A percentile compares a stretch with the other conserved stretches of the same genome.
These are phyloP conservation scores for Oreohelix idahoensis DNA, from an alignment of 1,140 invertebrate species.

Conservation along the genomic window DNA sequence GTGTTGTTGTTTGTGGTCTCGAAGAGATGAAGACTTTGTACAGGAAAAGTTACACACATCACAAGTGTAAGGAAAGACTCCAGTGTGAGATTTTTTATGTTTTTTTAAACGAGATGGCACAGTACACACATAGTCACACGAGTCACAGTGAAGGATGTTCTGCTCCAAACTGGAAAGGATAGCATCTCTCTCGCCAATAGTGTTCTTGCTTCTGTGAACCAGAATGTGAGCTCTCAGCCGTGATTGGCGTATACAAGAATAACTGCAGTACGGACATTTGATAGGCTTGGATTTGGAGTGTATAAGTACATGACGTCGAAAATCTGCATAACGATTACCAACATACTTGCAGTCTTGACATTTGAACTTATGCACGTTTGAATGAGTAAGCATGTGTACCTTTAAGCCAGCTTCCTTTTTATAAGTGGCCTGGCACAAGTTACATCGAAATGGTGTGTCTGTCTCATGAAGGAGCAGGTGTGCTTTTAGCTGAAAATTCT, in stretches of 20 bases:
- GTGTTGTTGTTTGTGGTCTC: slow-evolving; percentile 5
- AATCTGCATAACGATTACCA: slow-evolving; percentile 30
- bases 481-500: slow-evolving; percentile 30
- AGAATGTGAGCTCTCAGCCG: slow-evolving; percentile 28
- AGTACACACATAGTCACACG: slow-evolving; percentile 27
- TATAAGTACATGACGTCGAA: slow-evolving; percentile 14
- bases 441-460: slow-evolving; percentile 14
- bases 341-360: slow-evolving; percentile 14
- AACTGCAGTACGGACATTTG: slow-evolving; percentile 25
- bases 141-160: slow-evolving; percentile 12
- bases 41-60: slow-evolving; percentile 7
- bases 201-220: slow-evolving; percentile 8
- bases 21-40: background rate
- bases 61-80: background rate
- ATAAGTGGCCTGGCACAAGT: slow-evolving; percentile 26
- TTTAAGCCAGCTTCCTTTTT: slow-evolving; percentile 36
- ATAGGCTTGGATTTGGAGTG: slow-evolving; percentile 20
- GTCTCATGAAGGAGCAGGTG: slow-evolving; percentile 26
- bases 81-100: slow-evolving; percentile 20
- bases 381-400: slow-evolving; percentile 32
- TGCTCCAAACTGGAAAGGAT: slow-evolving; percentile 1
- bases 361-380: slow-evolving; percentile 19
- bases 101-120: slow-evolving; percentile 12
- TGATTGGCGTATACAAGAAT: slow-evolving; percentile 31
- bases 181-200: background rate